Evolutionary conservation across 2,113 vertebrate species (phyloP).

Genomic region (Jaculus jaculus): DNA sequence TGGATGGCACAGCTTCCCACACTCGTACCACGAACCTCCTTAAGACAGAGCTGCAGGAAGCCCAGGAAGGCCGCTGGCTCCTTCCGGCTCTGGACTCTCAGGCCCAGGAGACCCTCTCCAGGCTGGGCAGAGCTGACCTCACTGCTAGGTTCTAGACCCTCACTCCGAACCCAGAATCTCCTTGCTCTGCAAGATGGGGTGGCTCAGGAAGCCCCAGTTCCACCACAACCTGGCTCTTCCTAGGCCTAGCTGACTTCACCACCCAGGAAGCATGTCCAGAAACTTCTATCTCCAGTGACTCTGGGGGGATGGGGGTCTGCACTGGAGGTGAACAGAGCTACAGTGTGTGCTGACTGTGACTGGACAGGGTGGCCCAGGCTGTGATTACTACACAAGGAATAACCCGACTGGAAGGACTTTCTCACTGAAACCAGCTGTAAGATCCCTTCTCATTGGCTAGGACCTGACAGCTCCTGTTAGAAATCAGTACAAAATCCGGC

Average conservation of each 20-base stretch:
- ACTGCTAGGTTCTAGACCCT: background rate
- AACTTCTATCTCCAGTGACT: background rate
- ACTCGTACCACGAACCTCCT: background rate
- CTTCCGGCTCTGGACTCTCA: background rate
- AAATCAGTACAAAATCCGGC: background rate
- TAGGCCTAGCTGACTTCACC: background rate
- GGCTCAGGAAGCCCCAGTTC: background rate
- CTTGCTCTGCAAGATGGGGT: background rate
- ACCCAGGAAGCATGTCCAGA: background rate
- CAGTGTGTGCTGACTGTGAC: accelerated
- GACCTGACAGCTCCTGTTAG: background rate
- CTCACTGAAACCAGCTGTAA: background rate
- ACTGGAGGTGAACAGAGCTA: no score
- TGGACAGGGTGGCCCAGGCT: no score
- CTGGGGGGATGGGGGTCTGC: background rate
- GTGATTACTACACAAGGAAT: no score
- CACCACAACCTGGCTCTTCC: background rate
- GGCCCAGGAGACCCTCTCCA: background rate
- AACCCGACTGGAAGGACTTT: no score
- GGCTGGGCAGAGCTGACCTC: background rate
- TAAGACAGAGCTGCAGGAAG: background rate
- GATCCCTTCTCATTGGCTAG: accelerated
- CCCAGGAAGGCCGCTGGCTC: background rate
- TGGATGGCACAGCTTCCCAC: no score
- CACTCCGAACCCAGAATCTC: background rate